phyloP scores from a whole-genome alignment of 1,140 invertebrate genomes.

The Lepidurus couesii region DNA sequence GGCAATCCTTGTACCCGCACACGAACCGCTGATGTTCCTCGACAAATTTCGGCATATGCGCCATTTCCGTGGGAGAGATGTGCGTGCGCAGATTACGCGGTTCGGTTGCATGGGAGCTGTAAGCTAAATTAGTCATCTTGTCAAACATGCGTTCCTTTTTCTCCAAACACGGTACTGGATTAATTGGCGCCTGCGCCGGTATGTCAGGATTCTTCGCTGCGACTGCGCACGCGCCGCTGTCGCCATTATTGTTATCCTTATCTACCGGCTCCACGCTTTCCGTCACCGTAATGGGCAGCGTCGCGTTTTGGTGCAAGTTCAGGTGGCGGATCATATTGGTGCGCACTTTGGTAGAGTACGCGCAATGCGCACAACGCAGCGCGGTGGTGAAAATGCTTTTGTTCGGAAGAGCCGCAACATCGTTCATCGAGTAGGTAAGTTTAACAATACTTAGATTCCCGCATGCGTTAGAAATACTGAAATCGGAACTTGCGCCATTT shows the following conservation, averaged over 20 bases:
- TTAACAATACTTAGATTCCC: neutral
- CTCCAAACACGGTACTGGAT: constrained; percentile 70
- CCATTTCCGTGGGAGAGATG: constrained; percentile 38
- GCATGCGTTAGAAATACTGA: neutral
- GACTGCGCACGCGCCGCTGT: constrained; percentile 37
- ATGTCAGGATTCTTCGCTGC: constrained; percentile 49
- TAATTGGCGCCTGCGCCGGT: constrained; percentile 48
- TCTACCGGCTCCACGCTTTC: neutral
- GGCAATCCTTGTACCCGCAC: constrained; percentile 62
- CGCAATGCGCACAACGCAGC: constrained; percentile 59
- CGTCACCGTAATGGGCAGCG: neutral
- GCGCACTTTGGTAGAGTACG: constrained; percentile 65
- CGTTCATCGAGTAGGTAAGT: constrained; percentile 42
- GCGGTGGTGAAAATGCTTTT: constrained; percentile 55
- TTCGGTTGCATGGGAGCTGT: constrained; percentile 57
- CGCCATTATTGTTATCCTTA: constrained; percentile 34
- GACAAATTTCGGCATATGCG: constrained; percentile 55
- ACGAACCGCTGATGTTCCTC: constrained; percentile 58
- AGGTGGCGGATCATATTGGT: constrained; percentile 67
- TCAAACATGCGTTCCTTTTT: constrained; percentile 73
- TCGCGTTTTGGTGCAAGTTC: constrained; percentile 50
- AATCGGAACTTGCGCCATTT: neutral
- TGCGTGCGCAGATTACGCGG: constrained; percentile 35
- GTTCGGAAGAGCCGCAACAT: constrained; percentile 53
- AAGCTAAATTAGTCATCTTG: constrained; percentile 73